Evolutionary conservation across 2,113 vertebrate genomes (phyloP), one percentile per base, ranked within the genome.

Genomic region (Cinclus mexicanus): DNA sequence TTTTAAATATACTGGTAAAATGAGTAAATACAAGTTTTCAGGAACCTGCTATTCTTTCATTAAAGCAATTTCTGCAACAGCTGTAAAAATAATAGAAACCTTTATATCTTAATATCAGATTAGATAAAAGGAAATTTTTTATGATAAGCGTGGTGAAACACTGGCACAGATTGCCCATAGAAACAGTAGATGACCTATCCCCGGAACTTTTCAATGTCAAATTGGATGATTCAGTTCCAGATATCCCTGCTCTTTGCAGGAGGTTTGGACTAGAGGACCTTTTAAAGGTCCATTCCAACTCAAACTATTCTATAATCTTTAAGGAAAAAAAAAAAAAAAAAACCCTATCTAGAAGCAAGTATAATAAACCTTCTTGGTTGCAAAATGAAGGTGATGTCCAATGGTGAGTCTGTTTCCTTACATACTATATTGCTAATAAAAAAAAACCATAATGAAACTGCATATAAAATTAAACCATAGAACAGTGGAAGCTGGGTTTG

Each of bases 191-290:
- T 25, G 35, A 10, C 41, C 29, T 39, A 50, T 46, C 12, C 39
- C 25, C 23, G 22, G 41, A 67, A 76, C 41, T 24, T 39, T 49
- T 72, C 12, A 59, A 35, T 0, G 1, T 31, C 57, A 70, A 41
- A 61, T 0, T 64, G 44, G 53, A 74, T 0, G 0, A 49, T 37
- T 37, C 29, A 29, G 22, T 25, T 41, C 29, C 61, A 83, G 31
- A 44, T 14, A 44, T 19, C 28, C 6, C 23, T 39, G 10, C 20
- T 60, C 18, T 17, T 1, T 46, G 56, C 50, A 79, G 33, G 5
- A 6, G 2, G 4, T 2, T 28, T 69, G 31, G 21, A 77, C 24
- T 46, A 65, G 25, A 56, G 19, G 17, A 33, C 1, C 19, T 64
- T 44, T 44, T 70, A 50, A 49, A 78, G 6, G 14, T 25, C 22